Evolutionary conservation across 2,797 vertebrate species (phyloP).

Genomic region (Ispidina lecontei): DNA sequence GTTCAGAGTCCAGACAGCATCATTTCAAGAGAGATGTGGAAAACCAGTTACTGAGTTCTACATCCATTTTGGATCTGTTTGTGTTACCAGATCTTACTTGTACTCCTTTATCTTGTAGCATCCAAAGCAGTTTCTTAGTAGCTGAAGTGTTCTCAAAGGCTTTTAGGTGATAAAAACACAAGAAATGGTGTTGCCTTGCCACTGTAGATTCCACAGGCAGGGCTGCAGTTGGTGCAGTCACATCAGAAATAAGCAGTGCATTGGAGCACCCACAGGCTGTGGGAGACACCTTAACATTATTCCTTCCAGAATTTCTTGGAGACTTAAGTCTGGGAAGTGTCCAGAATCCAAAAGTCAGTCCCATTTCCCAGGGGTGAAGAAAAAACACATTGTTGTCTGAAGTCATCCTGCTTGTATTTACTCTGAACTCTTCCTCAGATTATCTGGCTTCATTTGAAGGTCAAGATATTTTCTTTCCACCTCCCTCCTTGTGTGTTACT

Average conservation of each 20-base stretch:
- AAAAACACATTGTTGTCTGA: not conserved
- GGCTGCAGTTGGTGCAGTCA: not conserved
- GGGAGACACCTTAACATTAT: not conserved
- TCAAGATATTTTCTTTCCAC: not conserved
- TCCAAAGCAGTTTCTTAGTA: not conserved
- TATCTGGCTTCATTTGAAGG: not conserved
- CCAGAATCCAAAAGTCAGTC: not conserved
- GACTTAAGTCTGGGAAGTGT: not conserved
- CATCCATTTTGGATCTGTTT: not conserved
- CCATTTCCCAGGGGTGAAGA: not conserved
- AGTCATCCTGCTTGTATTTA: not conserved
- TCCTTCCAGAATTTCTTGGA: not conserved
- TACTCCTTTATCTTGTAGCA: not conserved
- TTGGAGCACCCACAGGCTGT: not conserved
- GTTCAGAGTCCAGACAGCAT: not conserved
- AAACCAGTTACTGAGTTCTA: not conserved
- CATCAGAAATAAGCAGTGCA: not conserved
- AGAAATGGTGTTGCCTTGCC: not conserved
- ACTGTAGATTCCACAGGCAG: not conserved
- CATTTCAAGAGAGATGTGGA: not conserved
- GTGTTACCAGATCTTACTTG: not conserved
- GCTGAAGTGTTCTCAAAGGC: not conserved
- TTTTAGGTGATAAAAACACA: not conserved
- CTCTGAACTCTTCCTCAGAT: not conserved
- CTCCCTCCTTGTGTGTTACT: not conserved